Conservation (phyloP, 2,797 vertebrate species). For the Ara ararauna region DNA sequence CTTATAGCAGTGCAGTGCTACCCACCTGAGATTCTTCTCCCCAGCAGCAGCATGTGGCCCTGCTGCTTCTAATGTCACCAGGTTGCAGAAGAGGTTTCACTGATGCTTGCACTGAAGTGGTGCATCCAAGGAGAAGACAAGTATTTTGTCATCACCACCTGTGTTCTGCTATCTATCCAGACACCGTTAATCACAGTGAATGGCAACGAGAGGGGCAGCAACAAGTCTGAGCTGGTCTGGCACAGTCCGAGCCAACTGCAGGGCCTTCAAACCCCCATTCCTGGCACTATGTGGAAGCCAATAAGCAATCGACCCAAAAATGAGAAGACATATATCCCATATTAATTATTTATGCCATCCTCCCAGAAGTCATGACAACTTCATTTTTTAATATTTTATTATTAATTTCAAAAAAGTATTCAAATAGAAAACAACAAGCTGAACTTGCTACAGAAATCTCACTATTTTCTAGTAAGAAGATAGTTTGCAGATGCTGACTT, state of each 20-base stretch:
- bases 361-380: neutral
- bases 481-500: neutral
- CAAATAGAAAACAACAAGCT: neutral
- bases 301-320: neutral
- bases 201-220: neutral
- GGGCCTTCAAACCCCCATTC: neutral
- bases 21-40: accelerated
- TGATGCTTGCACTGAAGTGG: neutral
- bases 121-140: neutral
- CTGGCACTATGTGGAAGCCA: accelerated
- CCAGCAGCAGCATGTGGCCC: accelerated
- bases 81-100: neutral
- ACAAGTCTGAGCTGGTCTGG: neutral
- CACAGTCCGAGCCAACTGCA: neutral
- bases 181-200: neutral
- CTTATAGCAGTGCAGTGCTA: accelerated
- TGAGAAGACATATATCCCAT: neutral
- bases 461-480: neutral
- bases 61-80: accelerated
- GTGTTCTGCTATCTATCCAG: neutral
- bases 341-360: neutral
- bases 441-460: neutral
- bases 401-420: neutral
- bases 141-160: neutral
- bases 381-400: neutral